Conservation (phyloP, 2,888 invertebrate species). For the Ennomos erosarius region DNA sequence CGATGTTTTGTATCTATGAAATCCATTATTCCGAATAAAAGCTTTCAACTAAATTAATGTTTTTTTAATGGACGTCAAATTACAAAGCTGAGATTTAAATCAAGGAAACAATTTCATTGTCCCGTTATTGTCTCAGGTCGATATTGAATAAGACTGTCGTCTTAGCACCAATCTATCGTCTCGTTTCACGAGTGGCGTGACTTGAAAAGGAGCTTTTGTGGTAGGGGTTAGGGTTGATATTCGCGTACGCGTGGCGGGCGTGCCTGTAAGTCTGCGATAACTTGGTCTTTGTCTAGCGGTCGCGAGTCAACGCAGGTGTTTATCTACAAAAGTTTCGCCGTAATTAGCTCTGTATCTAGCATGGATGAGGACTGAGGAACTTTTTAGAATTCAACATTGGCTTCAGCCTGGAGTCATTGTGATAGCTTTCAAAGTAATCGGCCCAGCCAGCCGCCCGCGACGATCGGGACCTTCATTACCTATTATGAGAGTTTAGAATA, state of each 20-base stretch:
- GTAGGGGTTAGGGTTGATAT: slow-evolving; percentile 57
- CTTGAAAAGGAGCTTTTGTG: slow-evolving; percentile 54
- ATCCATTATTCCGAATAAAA: slow-evolving; percentile 39
- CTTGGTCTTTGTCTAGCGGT: slow-evolving; percentile 80
- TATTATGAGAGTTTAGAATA: slow-evolving; percentile 86
- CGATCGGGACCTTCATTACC: slow-evolving; percentile 83
- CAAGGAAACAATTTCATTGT: slow-evolving; percentile 58
- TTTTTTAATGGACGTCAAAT: slow-evolving; percentile 51
- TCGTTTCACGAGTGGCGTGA: slow-evolving; percentile 45
- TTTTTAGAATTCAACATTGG: slow-evolving; percentile 81
- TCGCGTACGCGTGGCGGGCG: slow-evolving; percentile 47
- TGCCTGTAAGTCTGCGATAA: slow-evolving; percentile 81
- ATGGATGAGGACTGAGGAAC: slow-evolving; percentile 78
- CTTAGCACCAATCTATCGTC: slow-evolving; percentile 64
- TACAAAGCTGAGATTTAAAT: slow-evolving; percentile 54
- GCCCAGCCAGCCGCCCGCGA: slow-evolving; percentile 75
- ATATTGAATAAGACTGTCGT: slow-evolving; percentile 69
- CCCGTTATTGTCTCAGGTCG: slow-evolving; percentile 62
- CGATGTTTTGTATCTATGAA: slow-evolving; percentile 31
- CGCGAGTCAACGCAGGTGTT: slow-evolving; percentile 82
- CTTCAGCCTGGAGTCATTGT: slow-evolving; percentile 81
- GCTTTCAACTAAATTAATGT: slow-evolving; percentile 53
- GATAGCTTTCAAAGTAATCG: slow-evolving; percentile 81
- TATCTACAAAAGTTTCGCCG: slow-evolving; percentile 82
- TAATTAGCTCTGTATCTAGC: slow-evolving; percentile 83